Base-by-base conservation (phyloP, 2,888 invertebrate species). In the Apocheima hispidaria region DNA sequence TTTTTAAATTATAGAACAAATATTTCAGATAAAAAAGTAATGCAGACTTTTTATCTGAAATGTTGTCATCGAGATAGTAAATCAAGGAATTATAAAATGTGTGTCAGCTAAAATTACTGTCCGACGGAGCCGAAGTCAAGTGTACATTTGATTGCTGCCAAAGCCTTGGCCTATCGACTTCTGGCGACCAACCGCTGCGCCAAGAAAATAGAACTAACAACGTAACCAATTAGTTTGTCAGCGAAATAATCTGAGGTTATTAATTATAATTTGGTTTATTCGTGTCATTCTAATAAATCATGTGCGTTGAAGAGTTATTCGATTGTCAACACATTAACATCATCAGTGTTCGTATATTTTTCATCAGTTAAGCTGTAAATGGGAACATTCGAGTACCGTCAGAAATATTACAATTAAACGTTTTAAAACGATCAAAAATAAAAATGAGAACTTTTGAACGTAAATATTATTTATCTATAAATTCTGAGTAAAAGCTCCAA, bases 91-190 rank as follows among this genome's bases (percentile, higher is more conserved):
- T 30, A 52, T 21, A 62, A 55, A 65, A 61, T 57, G 57, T 65
- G 66, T 72, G 72, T 74, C 72, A 72, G 66, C 70, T 69, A 68
- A 30, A 66, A 63, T 61, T 49, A 65, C 55, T 65, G 63, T 50
- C 58, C 43, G 62, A 65, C 55, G 26, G 71, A 68, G 74, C 74
- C n/a, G n/a, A n/a, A n/a, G n/a, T n/a, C n/a, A n/a, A n/a, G n/a
- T n/a, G n/a, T n/a, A n/a, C n/a, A n/a, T n/a, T n/a, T n/a, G n/a
- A n/a, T n/a, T n/a, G n/a, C n/a, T n/a, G n/a, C n/a, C 76, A 79
- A 70, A 75, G 69, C 75, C 77, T 77, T 82, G 78, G 71, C 73
- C 70, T 66, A 67, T 74, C 76, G 77, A 71, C 76, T 74, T 55
- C 53, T 49, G 63, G 36, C 64, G 38, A 33, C 52, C 58, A 49